These are phyloP conservation scores for Arctocebus calabarensis DNA, from an alignment of 2,797 vertebrate genomes.

Conservation along the genomic window DNA sequence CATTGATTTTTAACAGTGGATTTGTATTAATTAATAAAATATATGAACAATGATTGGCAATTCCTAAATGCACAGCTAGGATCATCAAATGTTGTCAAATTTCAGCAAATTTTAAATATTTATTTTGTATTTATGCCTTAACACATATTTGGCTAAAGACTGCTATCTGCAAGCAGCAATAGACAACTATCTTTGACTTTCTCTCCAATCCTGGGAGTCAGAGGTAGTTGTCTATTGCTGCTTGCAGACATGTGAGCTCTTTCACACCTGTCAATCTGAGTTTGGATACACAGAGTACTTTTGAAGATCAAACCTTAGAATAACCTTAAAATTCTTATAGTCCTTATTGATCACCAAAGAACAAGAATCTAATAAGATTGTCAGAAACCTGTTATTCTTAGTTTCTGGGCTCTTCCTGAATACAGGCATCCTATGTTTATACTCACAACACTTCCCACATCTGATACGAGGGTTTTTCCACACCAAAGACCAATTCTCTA, in stretches of 20 bases:
- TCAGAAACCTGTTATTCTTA: not conserved
- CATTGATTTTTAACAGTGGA: not conserved
- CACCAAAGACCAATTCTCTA: not conserved
- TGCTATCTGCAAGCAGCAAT: not conserved
- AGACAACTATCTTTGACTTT: not conserved
- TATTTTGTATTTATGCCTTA: not conserved
- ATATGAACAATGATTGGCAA: not conserved
- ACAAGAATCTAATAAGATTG: not conserved
- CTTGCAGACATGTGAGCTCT: not conserved
- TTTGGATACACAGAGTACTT: not conserved
- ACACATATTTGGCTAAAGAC: not conserved
- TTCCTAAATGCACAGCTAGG: not conserved
- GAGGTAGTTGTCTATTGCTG: too few species aligned
- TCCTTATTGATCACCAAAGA: not conserved
- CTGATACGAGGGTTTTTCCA: not conserved
- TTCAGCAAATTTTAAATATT: slow-evolving; percentile 23
- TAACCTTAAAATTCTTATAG: not conserved
- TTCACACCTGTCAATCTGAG: not conserved
- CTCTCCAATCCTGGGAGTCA: not conserved
- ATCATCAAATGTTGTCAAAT: not conserved
- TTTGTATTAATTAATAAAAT: slow-evolving; percentile 47
- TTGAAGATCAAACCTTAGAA: not conserved
- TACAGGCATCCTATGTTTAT: not conserved
- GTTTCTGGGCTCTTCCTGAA: not conserved
- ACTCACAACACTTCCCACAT: too few species aligned